These are phyloP conservation scores for Phalacrocorax carbo DNA, from an alignment of 2,113 vertebrate species.

Conservation along the genomic window DNA sequence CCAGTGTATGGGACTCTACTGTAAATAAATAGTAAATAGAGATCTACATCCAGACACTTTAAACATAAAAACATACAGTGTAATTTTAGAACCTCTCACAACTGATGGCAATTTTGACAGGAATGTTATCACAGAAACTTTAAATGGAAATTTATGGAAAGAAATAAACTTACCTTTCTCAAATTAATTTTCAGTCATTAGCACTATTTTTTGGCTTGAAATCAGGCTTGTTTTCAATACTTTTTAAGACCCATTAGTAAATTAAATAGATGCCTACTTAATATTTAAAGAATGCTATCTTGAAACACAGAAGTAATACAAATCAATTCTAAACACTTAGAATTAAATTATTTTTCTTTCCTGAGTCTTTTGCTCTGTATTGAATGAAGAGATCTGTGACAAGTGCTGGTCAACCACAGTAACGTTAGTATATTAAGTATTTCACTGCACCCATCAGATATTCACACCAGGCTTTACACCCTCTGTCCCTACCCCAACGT, in stretches of 20 bases:
- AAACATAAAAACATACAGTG: neutral
- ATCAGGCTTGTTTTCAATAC: neutral
- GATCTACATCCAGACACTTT: neutral
- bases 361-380: neutral
- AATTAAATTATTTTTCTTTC: neutral
- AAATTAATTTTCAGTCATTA: neutral
- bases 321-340: neutral
- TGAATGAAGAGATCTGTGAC: neutral
- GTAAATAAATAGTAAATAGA: neutral
- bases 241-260: neutral
- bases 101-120: neutral
- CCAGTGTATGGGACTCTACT: conserved; percentile 6
- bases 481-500: neutral
- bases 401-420: neutral
- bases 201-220: neutral
- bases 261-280: neutral
- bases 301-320: neutral
- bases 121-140: neutral
- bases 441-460: neutral
- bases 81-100: neutral
- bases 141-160: neutral
- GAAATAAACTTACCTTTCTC: neutral
- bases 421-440: rapidly evolving
- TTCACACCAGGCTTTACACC: neutral
- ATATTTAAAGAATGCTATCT: neutral